Conservation (phyloP, 1,140 invertebrate genomes). For the Papilio glaucus region DNA sequence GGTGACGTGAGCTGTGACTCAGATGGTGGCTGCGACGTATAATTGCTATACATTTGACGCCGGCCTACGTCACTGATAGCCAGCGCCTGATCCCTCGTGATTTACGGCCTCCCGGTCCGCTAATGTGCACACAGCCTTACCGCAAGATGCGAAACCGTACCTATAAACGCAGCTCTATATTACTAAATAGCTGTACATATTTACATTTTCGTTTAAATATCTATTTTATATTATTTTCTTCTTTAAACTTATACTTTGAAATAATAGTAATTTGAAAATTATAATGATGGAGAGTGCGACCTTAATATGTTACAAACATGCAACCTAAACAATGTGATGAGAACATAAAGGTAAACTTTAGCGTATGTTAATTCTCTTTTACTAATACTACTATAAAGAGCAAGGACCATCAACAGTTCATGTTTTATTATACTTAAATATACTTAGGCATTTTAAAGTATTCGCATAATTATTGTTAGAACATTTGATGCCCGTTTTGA, state of each 20-base stretch:
- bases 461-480: no score
- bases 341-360: no score
- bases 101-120: conserved; percentile 57
- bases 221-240: conserved; percentile 7
- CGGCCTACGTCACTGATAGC: conserved; percentile 62
- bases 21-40: conserved; percentile 44
- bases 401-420: no score
- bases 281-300: no score
- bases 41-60: conserved; percentile 48
- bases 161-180: not conserved
- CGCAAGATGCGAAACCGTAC: conserved; percentile 41
- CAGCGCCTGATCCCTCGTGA: conserved; percentile 62
- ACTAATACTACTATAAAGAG: no score
- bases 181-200: conserved; percentile 26
- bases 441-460: no score
- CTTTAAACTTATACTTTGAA: not conserved
- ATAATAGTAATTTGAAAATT: no score
- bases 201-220: not conserved
- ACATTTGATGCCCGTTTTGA: no score
- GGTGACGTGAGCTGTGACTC: conserved; percentile 46
- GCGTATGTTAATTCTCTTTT: no score
- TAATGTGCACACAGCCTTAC: conserved; percentile 56
- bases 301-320: no score
- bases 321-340: no score
- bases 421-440: no score